phyloP scores from a whole-genome alignment of 2,113 vertebrate genomes.

The Elgaria multicarinata region DNA sequence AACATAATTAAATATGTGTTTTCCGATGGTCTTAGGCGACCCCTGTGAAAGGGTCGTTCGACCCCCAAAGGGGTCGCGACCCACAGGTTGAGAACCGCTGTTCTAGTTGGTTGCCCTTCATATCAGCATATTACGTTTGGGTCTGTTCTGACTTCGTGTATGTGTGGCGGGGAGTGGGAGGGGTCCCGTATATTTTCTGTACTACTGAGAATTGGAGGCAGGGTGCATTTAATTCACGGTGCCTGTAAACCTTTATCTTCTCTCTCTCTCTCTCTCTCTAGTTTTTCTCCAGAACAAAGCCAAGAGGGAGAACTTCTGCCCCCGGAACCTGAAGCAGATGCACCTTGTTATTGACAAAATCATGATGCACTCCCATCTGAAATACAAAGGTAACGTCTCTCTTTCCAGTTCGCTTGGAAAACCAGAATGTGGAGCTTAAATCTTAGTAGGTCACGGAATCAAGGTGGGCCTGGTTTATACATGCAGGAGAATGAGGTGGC shows the following conservation, averaged over 20 bases:
- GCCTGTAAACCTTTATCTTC: background rate
- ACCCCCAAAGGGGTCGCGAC: no score
- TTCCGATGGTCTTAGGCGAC: no score
- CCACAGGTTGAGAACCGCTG: no score
- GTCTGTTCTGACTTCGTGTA: background rate
- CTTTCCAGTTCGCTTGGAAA: no score
- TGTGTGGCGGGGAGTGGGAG: background rate
- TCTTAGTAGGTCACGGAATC: background rate
- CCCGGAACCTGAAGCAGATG: slow-evolving; percentile 88
- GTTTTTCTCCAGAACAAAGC: slow-evolving; percentile 93
- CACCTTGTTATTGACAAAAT: slow-evolving; percentile 87
- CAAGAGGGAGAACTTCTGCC: slow-evolving; percentile 88
- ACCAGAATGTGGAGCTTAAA: background rate
- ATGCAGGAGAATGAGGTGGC: background rate
- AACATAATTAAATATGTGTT: no score
- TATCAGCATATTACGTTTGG: background rate
- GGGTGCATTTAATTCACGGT: background rate
- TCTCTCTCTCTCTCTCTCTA: background rate
- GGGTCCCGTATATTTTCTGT: background rate
- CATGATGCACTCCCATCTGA: slow-evolving; percentile 91
- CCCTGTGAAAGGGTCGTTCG: no score
- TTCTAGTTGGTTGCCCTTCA: background rate
- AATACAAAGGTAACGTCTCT: slow-evolving; percentile 84
- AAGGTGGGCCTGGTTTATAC: background rate
- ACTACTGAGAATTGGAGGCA: background rate